Base-by-base conservation (phyloP, 2,888 invertebrate species). In the Tinea pellionella region DNA sequence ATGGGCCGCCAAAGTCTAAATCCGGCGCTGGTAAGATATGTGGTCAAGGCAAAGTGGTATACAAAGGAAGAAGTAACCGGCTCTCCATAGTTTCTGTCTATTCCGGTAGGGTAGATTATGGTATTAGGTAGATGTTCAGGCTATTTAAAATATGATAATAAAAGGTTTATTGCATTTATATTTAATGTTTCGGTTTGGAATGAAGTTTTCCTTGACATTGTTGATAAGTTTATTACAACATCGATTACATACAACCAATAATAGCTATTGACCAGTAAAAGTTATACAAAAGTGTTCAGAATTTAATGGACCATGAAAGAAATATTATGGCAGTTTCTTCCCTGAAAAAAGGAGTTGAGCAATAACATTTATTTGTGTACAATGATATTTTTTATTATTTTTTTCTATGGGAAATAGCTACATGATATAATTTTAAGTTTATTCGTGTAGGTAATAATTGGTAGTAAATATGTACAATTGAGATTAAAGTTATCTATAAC, bases 271-370 rank as follows among this genome's bases (percentile, higher is more conserved):
- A 57, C 30, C 18, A 32, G 57, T 15, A 15, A 59, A 59, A 59
- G 4, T 42, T 43, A 42, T 42, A 59, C 24, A 59, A 59, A 30
- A 59, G 59, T 42, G 42, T 19, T 43, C 59, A 15, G 43, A 16
- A 42, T 24, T 29, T 59, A 59, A 59, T 59, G 42, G 59, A 19
- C 42, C 30, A 42, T 42, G 59, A 59, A 59, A 59, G 59, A 59
- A 59, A 41, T 59, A 59, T 59, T 59, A 24, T 24, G 41, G 59
- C 42, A 59, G 42, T 59, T 59, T 42, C 59, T 58, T 47, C 9
- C 37, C 37, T 37, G 16, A 47, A 47, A 47, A 47, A 47, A 47
- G 12, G 24, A 55, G 55, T 55, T 29, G 13, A 19, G 19, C 47
- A 8, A 8, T n/a, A 47, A 47, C 16, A 47, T 47, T 47, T 47